Evolutionary conservation across 2,797 vertebrate species (phyloP), one percentile per base, ranked within the genome.

Genomic region (Chanos chanos): DNA sequence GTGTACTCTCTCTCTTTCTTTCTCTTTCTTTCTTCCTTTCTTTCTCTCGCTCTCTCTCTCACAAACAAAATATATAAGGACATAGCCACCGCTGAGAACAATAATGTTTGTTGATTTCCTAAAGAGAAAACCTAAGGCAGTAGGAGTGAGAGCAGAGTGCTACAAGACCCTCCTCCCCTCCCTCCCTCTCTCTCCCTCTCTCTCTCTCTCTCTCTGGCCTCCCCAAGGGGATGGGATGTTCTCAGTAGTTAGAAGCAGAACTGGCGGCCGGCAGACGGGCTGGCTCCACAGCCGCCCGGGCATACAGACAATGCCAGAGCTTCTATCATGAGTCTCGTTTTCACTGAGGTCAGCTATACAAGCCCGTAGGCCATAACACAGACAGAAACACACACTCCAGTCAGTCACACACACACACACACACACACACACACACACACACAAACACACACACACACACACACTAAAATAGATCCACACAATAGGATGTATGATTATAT

Each of bases 181-280:
- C 36, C 36, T 25, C 31, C 7, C 49, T 7, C 61, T 9, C 18
- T 24, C 34, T 24, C 37, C 13, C 41, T 4, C 8, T 18, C 39
- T 13, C 44, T 19, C 53, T 27, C 25, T 19, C 49, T 6, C 10
- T 19, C 53, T 8, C 40, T 8, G 78, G 84, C 89, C 87, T 92
- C 85, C 84, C 85, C 4, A 84, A 77, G 77, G 85, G 91, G 88
- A 92, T 89, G 89, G 89, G 91, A 91, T 92, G 89, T 85, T 91
- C 91, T 91, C 89, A 89, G 89, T 89, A 79, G 89, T 92, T 91
- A 84, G 83, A 88, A 90, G 89, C 87, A 83, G 87, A 91, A 88
- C 74, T 84, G 73, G 80, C 80, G 87, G 90, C 87, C 75, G 86
- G 89, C 90, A 93, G 92, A 92, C 92, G 67, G 88, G 79, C 92